These are phyloP conservation scores for Melinopterus prodromus DNA, from an alignment of 2,888 invertebrate genomes.

Conservation along the genomic window DNA sequence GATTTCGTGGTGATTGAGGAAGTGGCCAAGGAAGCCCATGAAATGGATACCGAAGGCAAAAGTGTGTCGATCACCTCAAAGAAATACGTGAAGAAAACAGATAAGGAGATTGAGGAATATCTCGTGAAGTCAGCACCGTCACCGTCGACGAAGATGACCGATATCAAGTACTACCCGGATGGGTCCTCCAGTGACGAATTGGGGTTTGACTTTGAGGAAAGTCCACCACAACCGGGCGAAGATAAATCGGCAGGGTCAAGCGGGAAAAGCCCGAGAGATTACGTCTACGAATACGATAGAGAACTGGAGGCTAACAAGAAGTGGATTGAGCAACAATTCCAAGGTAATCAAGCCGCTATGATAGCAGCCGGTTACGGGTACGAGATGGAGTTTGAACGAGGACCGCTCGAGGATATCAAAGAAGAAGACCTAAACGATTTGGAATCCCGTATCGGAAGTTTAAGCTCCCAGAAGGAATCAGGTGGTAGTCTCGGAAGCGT, in stretches of 20 bases:
- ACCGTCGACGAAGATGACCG: conserved; percentile 63
- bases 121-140: conserved; percentile 75
- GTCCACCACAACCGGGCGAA: conserved; percentile 61
- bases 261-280: conserved; percentile 57
- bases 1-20: conserved; percentile 90
- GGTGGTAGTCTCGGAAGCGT: conserved; percentile 81
- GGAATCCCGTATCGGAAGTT: conserved; percentile 80
- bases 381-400: conserved; percentile 82
- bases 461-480: conserved; percentile 80
- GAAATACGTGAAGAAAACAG: conserved; percentile 68
- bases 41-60: conserved; percentile 84
- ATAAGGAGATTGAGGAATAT: conserved; percentile 77
- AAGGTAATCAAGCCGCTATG: conserved; percentile 72
- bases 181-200: conserved; percentile 69
- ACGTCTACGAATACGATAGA: conserved; percentile 62
- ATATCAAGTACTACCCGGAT: conserved; percentile 61
- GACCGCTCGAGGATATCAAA: conserved; percentile 89
- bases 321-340: conserved; percentile 91
- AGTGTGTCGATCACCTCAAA: conserved; percentile 71
- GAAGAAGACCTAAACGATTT: conserved; percentile 91
- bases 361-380: conserved; percentile 70
- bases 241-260: conserved; percentile 50
- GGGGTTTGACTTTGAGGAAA: conserved; percentile 75
- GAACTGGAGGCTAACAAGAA: conserved; percentile 80
- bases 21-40: conserved; percentile 85